Percentiles rank a stretch among this genome's conserved stretches.
Evolutionary conservation across 1,140 invertebrate genomes (phyloP).

Genomic region (Drosophila navojoa): DNA sequence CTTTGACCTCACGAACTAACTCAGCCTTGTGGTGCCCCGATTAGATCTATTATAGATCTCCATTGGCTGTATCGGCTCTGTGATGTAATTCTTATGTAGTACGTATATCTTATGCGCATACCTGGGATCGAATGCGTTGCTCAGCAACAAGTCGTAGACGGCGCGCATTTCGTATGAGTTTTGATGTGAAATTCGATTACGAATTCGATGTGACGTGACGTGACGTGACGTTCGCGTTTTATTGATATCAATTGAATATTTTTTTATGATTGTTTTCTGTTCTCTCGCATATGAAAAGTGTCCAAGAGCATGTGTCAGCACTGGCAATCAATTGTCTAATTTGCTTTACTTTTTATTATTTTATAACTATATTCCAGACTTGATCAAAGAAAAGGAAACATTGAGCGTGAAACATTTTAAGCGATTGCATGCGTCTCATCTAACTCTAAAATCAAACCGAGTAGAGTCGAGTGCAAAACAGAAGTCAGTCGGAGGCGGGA

Average conservation of each 20-base stretch:
- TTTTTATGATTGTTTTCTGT: slow-evolving; percentile 22
- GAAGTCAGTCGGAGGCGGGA: too few relatives aligned
- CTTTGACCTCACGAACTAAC: not conserved
- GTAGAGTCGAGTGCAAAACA: too few relatives aligned
- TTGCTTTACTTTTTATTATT: not conserved
- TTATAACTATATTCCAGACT: not conserved
- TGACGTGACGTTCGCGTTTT: slow-evolving; percentile 7
- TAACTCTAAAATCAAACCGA: too few relatives aligned
- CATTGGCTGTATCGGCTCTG: not conserved
- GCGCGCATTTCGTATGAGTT: slow-evolving; percentile 44
- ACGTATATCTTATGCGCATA: slow-evolving; percentile 37
- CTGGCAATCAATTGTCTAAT: slow-evolving; percentile 7
- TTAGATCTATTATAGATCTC: not conserved
- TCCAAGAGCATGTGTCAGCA: not conserved
- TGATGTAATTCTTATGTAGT: not conserved
- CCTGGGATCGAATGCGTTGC: slow-evolving; percentile 68
- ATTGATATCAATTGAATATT: slow-evolving; percentile 66
- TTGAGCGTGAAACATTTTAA: too few relatives aligned
- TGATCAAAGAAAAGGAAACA: too few relatives aligned
- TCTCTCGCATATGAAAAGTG: not conserved
- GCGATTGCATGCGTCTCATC: too few relatives aligned
- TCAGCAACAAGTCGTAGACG: slow-evolving; percentile 65
- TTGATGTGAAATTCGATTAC: slow-evolving; percentile 10
- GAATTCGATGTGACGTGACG: slow-evolving; percentile 15
- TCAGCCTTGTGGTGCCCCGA: too few relatives aligned